phyloP scores from a whole-genome alignment of 2,113 vertebrate genomes.

The Chlamydotis undulata region DNA sequence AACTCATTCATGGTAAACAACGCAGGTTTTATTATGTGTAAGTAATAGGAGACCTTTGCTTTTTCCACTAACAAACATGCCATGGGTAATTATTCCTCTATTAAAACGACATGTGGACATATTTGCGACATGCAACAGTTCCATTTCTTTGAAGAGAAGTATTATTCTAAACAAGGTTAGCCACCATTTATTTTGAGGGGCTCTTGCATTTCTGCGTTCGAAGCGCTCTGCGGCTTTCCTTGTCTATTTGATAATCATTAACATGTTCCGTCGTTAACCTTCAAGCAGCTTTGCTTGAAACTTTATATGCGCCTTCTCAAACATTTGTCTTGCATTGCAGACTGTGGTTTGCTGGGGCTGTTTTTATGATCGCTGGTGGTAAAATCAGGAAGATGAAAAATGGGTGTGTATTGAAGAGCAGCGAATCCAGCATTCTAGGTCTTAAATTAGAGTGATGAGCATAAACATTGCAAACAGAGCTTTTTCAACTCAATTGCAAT shows the following conservation, averaged over 20 bases:
- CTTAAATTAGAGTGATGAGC: conserved; percentile 89
- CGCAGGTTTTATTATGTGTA: conserved; percentile 55
- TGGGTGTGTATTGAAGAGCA: conserved; percentile 71
- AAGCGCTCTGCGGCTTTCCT: conserved; percentile 52
- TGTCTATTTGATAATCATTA: conserved; percentile 73
- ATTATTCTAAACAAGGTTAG: conserved; percentile 60
- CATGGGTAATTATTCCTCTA: conserved; percentile 58
- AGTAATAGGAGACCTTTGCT: conserved; percentile 47
- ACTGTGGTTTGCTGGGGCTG: conserved; percentile 73
- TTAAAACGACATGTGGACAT: conserved; percentile 63
- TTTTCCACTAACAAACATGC: conserved; percentile 67
- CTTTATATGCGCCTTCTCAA: conserved; percentile 55
- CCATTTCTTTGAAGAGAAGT: conserved; percentile 57
- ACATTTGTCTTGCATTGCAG: conserved; percentile 65
- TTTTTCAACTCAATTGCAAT: conserved; percentile 85
- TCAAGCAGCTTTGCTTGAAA: conserved; percentile 65
- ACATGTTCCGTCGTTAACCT: conserved; percentile 66
- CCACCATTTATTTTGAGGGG: conserved; percentile 62
- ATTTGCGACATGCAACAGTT: conserved; percentile 58
- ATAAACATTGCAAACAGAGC: conserved; percentile 85
- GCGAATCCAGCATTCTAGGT: conserved; percentile 71
- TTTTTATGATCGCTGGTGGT: conserved; percentile 76
- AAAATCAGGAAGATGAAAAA: conserved; percentile 77
- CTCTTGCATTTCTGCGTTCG: conserved; percentile 52
- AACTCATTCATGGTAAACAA: conserved; percentile 29